Evolutionary conservation across 2,113 vertebrate species (phyloP).

Genomic region (Heterochromis multidens): DNA sequence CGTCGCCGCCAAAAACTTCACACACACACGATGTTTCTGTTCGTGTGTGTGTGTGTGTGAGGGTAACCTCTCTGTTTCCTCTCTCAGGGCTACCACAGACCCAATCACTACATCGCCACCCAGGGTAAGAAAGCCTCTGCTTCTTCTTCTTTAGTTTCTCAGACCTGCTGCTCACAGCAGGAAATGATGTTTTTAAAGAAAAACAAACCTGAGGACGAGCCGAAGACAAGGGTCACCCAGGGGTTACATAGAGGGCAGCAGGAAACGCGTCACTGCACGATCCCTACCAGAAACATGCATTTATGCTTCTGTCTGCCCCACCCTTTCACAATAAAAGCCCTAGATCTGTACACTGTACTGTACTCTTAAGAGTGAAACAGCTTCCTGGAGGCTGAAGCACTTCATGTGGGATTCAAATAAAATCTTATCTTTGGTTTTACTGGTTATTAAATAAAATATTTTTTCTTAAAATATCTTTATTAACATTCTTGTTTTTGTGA

Average conservation of each 20-base stretch:
- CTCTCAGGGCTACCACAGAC: constrained; percentile 65
- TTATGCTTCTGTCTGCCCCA: neutral
- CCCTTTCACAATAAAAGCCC: neutral
- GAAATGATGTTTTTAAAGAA: neutral
- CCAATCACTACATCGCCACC: constrained; percentile 64
- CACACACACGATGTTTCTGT: neutral
- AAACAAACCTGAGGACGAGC: neutral
- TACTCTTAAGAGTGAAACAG: neutral
- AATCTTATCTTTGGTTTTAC: neutral
- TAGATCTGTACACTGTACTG: neutral
- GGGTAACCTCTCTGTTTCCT: neutral
- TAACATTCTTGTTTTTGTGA: neutral
- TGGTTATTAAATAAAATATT: neutral
- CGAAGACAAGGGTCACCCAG: neutral
- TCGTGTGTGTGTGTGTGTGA: neutral
- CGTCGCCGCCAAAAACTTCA: neutral
- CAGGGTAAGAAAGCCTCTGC: constrained; percentile 46
- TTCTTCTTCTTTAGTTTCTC: neutral
- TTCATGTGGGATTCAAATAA: neutral
- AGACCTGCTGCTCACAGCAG: too few relatives aligned
- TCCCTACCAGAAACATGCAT: neutral
- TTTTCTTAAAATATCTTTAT: neutral
- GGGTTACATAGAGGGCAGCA: neutral
- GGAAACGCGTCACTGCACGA: neutral
- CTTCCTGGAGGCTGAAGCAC: neutral